phyloP scores from a whole-genome alignment of 2,888 invertebrate genomes.

The Ernsta delagoae region DNA sequence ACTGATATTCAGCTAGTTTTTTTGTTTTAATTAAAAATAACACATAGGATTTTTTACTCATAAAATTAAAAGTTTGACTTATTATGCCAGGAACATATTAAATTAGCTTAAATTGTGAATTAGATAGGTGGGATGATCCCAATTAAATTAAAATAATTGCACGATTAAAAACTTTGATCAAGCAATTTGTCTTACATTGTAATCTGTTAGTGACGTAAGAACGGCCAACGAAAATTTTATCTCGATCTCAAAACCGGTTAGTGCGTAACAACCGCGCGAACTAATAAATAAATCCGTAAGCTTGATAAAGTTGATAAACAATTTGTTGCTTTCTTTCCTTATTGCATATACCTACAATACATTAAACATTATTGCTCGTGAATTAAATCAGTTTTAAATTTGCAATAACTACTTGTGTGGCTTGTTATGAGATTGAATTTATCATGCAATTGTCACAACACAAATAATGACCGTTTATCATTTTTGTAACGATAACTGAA shows the following conservation, averaged over 20 bases:
- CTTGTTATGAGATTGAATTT: slow-evolving; percentile 38
- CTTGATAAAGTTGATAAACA: slow-evolving; percentile 22
- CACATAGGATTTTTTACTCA: too few relatives aligned
- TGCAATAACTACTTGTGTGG: slow-evolving; percentile 45
- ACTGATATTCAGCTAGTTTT: too few relatives aligned
- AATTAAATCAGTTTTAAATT: slow-evolving; percentile 24
- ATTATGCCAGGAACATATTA: too few relatives aligned
- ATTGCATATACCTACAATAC: slow-evolving; percentile 9
- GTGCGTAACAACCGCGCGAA: slow-evolving; percentile 25
- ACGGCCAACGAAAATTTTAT: slow-evolving; percentile 27
- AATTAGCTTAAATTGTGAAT: too few relatives aligned
- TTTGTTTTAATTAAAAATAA: too few relatives aligned
- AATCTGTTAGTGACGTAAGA: slow-evolving; percentile 2
- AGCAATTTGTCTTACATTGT: slow-evolving; percentile 9
- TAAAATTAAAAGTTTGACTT: too few relatives aligned
- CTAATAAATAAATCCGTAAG: slow-evolving; percentile 28
- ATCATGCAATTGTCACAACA: slow-evolving; percentile 39
- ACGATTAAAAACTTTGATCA: not conserved
- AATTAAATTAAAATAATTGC: not conserved
- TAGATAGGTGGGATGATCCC: not conserved
- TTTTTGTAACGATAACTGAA: not conserved
- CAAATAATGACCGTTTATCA: slow-evolving; percentile 29
- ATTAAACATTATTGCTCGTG: slow-evolving; percentile 26
- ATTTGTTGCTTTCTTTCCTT: slow-evolving; percentile 25
- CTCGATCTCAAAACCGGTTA: slow-evolving; percentile 21